Evolutionary conservation across 2,113 vertebrate species (phyloP), one percentile per base, ranked within the genome.

Genomic region (Hydrochoerus hydrochaeris): DNA sequence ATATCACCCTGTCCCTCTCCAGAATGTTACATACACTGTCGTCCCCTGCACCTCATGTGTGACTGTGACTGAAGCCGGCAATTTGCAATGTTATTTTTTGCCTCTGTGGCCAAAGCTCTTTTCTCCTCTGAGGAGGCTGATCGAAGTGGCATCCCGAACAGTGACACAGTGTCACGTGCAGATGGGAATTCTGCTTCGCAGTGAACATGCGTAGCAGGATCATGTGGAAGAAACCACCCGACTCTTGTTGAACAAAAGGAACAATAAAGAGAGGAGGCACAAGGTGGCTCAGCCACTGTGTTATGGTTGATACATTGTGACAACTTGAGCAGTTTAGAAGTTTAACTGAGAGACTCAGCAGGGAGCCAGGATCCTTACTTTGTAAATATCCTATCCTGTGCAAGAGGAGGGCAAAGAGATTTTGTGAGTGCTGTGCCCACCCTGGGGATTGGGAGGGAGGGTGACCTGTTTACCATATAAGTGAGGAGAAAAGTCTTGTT

Each of bases 1-100:
- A 94, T 98, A 96, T 90, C 87, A 2, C 95, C 98, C 88, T 97
- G 85, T 97, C 95, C 95, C 97, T 62, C 63, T 97, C 5, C 14
- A 92, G 90, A 96, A 89, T 77, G 91, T 97, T 97, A 97, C 4
- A 46, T 46, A 46, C 46, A 46, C 46, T 46, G 46, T 7, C 7
- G 46, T 7, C 46, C 46, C 46, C n/a, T n/a, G n/a, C n/a, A n/a
- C n/a, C n/a, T n/a, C n/a, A n/a, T n/a, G n/a, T n/a, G n/a, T n/a
- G n/a, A n/a, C n/a, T n/a, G 46, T 46, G 46, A 46, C 46, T 46
- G 46, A 97, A 98, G 97, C 96, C 88, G 88, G 86, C 22, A 83
- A 49, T 95, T 86, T 89, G 88, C 96, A 96, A 97, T 97, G 95
- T 93, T 92, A 44, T 32, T 75, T 96, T 97, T 89, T 96, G 63